These are phyloP conservation scores for Steatocranus sp. DNA, from an alignment of 2,797 vertebrate species.

Conservation along the genomic window DNA sequence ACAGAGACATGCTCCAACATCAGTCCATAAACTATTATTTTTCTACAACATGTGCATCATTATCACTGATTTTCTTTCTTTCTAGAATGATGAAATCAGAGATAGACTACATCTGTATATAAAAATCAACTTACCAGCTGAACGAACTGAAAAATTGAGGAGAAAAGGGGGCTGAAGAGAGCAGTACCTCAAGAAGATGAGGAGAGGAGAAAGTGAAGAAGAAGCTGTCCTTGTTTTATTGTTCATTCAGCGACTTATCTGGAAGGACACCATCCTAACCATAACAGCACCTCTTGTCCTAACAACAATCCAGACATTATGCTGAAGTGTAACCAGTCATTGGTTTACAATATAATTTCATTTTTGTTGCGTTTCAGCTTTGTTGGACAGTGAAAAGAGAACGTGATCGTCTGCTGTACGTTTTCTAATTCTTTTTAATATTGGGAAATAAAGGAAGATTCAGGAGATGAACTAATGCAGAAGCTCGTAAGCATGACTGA, in stretches of 20 bases:
- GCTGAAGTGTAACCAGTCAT: neutral
- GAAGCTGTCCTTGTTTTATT: neutral
- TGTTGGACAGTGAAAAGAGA: neutral
- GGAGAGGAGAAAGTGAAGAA: neutral
- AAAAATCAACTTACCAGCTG: conserved; percentile 40
- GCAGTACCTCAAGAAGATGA: neutral
- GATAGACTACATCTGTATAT: neutral
- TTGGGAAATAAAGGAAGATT: neutral
- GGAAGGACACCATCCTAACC: conserved; percentile 45
- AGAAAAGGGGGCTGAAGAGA: neutral
- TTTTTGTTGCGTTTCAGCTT: neutral
- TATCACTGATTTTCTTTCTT: neutral
- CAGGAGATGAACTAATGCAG: neutral
- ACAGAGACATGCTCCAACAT: neutral
- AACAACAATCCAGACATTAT: neutral
- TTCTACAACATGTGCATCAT: neutral
- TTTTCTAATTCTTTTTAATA: neutral
- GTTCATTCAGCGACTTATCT: conserved; percentile 37
- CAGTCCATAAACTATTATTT: neutral
- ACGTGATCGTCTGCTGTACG: neutral
- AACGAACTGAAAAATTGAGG: neutral
- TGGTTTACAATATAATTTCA: neutral
- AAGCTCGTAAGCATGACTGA: neutral
- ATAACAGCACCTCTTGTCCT: conserved; percentile 30
- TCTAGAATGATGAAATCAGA: neutral